Evolutionary conservation across 2,888 invertebrate species (phyloP), one percentile per base, ranked within the genome.

Genomic region (Phaonia tiefii): DNA sequence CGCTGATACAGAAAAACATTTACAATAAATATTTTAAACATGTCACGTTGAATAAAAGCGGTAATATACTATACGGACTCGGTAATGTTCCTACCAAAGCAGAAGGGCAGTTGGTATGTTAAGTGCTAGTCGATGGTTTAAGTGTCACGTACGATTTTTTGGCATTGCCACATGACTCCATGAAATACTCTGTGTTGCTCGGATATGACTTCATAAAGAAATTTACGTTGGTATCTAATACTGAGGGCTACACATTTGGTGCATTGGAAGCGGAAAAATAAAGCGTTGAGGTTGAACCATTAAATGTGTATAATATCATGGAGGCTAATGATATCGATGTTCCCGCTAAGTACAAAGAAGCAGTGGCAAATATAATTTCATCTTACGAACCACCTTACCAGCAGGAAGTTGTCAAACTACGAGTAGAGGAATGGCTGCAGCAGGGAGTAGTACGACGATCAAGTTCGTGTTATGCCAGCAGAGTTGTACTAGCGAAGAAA

Each of bases 401-500:
- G 31, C 69, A 51, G 15, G 71, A 79, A 58, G 31, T 66, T n/a
- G 77, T 81, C 46, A 46, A 56, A 11, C 72, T 75, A 10, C 75
- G 72, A 22, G 37, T 80, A 1, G 42, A 39, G n/a, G 72, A 79
- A 22, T 79, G 71, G 75, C 44, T 80, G 22, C 44, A 58, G 42
- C 37, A 84, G 42, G 73, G 84, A 10, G 80, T 82, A 10, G 71
- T 84, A 15, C 58, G 78, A 22, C 63, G 56, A 46, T 83, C 77
- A 49, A 39, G 2, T 51, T 87, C 86, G 1, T 66, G 83, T 11
- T 85, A 83, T 15, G 83, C 85, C 2, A 85, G 86, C 65, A 84
- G 85, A 2, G 83, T 86, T 20, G 73, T 86, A 11, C 42, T 86
- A 10, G 84, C 84, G 1, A 83, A 73, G 56, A 87, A 84, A 58